Percentiles rank a stretch among this genome's conserved stretches.
Conservation (phyloP, 2,888 invertebrate species). For the Drosophila paranaensis region DNA sequence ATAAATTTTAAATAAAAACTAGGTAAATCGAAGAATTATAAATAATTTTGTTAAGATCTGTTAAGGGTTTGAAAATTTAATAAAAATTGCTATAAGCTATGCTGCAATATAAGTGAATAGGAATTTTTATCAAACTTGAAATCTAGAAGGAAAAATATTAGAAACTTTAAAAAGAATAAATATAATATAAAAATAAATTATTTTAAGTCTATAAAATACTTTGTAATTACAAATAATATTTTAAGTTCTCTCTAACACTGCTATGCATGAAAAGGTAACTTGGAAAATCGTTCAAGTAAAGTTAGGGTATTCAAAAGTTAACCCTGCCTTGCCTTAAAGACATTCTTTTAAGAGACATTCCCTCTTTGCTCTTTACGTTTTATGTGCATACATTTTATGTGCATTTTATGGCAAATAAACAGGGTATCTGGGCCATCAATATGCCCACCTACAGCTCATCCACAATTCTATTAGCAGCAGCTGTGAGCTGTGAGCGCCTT, state of each 20-base stretch:
- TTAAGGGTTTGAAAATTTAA: too few relatives aligned
- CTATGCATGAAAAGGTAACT: background rate
- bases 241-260: background rate
- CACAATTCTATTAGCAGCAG: slow-evolving; percentile 45
- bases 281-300: background rate
- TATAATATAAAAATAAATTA: too few relatives aligned
- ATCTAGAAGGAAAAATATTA: too few relatives aligned
- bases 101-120: too few relatives aligned
- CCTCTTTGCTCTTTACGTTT: background rate
- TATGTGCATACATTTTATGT: background rate
- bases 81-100: too few relatives aligned
- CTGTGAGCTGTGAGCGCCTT: slow-evolving; percentile 30
- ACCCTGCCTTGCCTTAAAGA: too few relatives aligned
- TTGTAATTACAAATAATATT: background rate
- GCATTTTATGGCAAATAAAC: background rate
- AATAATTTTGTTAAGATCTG: too few relatives aligned
- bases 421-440: slow-evolving; percentile 21
- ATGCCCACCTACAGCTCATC: background rate
- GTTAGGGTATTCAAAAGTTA: background rate
- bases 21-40: too few relatives aligned
- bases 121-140: too few relatives aligned
- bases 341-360: background rate
- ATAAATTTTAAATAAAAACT: too few relatives aligned
- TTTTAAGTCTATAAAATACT: background rate
- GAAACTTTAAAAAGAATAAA: too few relatives aligned